Evolutionary conservation across 2,797 vertebrate genomes (phyloP), one percentile per base, ranked within the genome.

Genomic region (Merluccius polli): DNA sequence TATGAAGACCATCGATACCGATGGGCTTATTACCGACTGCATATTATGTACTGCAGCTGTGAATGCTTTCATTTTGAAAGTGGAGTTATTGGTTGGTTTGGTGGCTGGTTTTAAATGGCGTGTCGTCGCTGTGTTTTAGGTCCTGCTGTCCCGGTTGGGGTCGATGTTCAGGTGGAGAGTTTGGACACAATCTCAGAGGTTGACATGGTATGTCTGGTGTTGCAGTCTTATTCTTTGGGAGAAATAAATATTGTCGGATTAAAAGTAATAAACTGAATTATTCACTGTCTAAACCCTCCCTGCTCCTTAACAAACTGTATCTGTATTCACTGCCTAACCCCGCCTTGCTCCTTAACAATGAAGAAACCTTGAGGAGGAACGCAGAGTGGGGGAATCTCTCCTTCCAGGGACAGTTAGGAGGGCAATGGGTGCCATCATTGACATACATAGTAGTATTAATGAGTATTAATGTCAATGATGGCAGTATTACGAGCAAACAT

Each of bases 161-260:
- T 98, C 30, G 96, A 97, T 63, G 96, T 97, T 68, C 96, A 98
- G 88, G 96, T 98, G 75, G 97, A 98, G 87, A 98, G 96, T 85
- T 83, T 98, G 88, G 96, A 97, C 84, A 96, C 95, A 71, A 98
- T 98, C 89, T 98, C 96, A 71, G 97, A 98, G 80, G 96, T 98
- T 1, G 97, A 98, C 82, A 98, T 98, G 96, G 96, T 97, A 90
- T 84, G 84, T 82, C 65, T 68, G 29, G 18, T 9, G 44, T 15
- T 52, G 48, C 4, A n/a, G 48, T 1, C 9, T 18, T 9, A 24
- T 24, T 15, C 21, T 15, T 10, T n/a, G n/a, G 52, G 21, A n/a
- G 18, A n/a, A 59, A 8, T 41, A n/a, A 5, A n/a, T n/a, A 8
- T 59, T n/a, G 5, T n/a, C n/a, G 48, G 21, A 59, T 21, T 59